Evolutionary conservation across 2,888 invertebrate species (phyloP).

Genomic region (Tetramorium bicarinatum): DNA sequence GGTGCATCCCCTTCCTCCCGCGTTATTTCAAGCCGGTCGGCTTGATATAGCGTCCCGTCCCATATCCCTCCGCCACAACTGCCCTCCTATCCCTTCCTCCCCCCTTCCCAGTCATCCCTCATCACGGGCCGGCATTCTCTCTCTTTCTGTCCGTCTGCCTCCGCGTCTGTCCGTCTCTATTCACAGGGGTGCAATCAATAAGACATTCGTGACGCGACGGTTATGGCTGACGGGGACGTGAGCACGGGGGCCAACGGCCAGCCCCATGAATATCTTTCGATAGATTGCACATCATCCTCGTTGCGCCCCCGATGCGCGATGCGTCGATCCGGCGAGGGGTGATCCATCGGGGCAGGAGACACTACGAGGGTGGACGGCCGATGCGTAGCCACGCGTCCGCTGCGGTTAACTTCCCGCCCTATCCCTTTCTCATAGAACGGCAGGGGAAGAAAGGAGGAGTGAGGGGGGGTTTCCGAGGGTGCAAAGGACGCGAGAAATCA

Average conservation of each 20-base stretch:
- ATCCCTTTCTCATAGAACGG: slow-evolving; percentile 7
- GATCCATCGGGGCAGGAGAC: slow-evolving; percentile 65
- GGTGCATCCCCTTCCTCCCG: slow-evolving; percentile 65
- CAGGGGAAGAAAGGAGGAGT: background rate
- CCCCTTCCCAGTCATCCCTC: slow-evolving; percentile 56
- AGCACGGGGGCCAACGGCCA: slow-evolving; percentile 81
- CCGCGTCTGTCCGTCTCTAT: slow-evolving; percentile 73
- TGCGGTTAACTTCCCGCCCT: slow-evolving; percentile 81
- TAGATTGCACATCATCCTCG: slow-evolving; percentile 85
- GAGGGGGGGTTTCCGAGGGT: background rate
- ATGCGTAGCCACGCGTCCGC: slow-evolving; percentile 83
- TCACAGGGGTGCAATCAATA: slow-evolving; percentile 83
- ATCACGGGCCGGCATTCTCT: slow-evolving; percentile 59
- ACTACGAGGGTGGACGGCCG: slow-evolving; percentile 75
- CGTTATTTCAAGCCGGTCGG: slow-evolving; percentile 72
- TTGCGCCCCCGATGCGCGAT: slow-evolving; percentile 76
- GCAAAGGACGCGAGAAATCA: slow-evolving; percentile 24
- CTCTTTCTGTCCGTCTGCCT: slow-evolving; percentile 68
- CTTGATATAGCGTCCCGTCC: slow-evolving; percentile 56
- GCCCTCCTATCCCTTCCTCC: slow-evolving; percentile 49
- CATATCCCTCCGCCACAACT: slow-evolving; percentile 48
- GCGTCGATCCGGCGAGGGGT: slow-evolving; percentile 70
- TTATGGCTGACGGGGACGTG: slow-evolving; percentile 83
- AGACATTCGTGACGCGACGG: slow-evolving; percentile 86
- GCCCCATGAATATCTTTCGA: slow-evolving; percentile 87